Conservation (phyloP, 2,797 vertebrate genomes). For the Antennarius maculatus region DNA sequence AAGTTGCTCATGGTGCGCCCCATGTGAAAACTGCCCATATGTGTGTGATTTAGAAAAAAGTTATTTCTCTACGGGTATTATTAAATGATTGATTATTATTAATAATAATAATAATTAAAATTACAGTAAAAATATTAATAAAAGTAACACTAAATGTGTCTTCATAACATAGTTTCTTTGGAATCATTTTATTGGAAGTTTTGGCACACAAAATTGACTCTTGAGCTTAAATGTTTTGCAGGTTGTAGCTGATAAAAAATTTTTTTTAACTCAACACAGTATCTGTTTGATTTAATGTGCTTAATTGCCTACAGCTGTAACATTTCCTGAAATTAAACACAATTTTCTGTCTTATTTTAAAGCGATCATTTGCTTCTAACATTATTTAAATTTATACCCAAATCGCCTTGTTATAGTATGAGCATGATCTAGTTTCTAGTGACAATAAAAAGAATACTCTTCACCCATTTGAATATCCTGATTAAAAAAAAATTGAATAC, state of each 20-base stretch:
- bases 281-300: constrained; percentile 1
- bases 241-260: constrained; percentile 4
- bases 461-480: neutral
- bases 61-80: too few relatives aligned
- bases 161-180: neutral
- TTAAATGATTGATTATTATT: too few relatives aligned
- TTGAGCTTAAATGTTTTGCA: neutral
- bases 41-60: too few relatives aligned
- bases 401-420: neutral
- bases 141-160: too few relatives aligned
- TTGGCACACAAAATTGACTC: neutral
- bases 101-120: too few relatives aligned
- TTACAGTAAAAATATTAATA: too few relatives aligned
- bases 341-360: constrained; percentile 13
- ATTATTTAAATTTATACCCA: constrained; percentile 6
- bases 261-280: neutral
- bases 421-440: neutral
- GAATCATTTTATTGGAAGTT: neutral
- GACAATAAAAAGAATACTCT: neutral
- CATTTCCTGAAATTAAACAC: constrained; percentile 15
- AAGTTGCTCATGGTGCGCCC: too few relatives aligned
- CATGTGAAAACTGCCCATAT: too few relatives aligned
- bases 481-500: too few relatives aligned
- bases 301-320: constrained; percentile 11
- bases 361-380: constrained; percentile 12